Percentiles rank a stretch among this genome's conserved stretches.
These are phyloP conservation scores for Sinocyclocheilus grahami DNA, from an alignment of 2,113 vertebrate species.

Conservation along the genomic window DNA sequence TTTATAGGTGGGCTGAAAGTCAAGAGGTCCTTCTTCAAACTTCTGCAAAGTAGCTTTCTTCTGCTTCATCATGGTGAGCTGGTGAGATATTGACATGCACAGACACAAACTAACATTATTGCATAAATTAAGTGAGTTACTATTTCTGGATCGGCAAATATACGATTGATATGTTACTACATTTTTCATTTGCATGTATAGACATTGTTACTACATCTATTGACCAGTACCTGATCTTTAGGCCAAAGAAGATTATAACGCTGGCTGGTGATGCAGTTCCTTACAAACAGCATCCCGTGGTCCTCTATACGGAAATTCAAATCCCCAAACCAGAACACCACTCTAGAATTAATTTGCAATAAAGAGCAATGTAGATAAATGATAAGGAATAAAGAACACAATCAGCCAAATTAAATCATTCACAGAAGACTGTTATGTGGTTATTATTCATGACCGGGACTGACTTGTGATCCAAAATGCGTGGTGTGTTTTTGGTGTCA, in stretches of 20 bases:
- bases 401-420: not conserved
- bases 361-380: not conserved
- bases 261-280: slow-evolving; percentile 80
- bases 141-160: not conserved
- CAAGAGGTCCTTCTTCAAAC: slow-evolving; percentile 88
- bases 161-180: not conserved
- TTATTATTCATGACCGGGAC: slow-evolving; percentile 33
- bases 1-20: slow-evolving; percentile 94
- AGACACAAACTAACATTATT: not conserved
- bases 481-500: slow-evolving; percentile 70
- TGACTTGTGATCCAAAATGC: slow-evolving; percentile 88
- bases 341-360: slow-evolving; percentile 65
- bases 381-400: not conserved
- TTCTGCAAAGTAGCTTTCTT: slow-evolving; percentile 81
- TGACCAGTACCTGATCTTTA: slow-evolving; percentile 88
- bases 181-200: not conserved
- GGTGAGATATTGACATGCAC: slow-evolving; percentile 23
- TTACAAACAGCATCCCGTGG: slow-evolving; percentile 88
- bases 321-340: slow-evolving; percentile 95
- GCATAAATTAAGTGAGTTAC: not conserved
- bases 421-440: not conserved
- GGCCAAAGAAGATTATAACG: slow-evolving; percentile 86
- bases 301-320: slow-evolving; percentile 95
- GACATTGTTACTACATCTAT: not conserved
- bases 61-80: slow-evolving; percentile 90